phyloP scores from a whole-genome alignment of 2,113 vertebrate genomes.

The Callocephalon fimbriatum region DNA sequence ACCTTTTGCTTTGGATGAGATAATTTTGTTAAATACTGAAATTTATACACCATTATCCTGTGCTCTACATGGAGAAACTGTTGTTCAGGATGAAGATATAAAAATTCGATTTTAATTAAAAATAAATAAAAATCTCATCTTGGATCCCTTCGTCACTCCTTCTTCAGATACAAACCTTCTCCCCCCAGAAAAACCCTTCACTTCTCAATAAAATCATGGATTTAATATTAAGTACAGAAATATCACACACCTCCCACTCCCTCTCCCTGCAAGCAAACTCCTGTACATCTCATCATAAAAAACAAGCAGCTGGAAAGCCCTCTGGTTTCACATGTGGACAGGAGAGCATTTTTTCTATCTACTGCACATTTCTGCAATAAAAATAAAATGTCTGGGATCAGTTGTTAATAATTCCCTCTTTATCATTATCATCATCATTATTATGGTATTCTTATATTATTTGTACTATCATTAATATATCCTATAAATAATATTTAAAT shows the following conservation, averaged over 20 bases:
- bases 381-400: background rate
- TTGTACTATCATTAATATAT: background rate
- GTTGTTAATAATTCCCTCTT: background rate
- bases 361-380: background rate
- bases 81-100: background rate
- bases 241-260: background rate
- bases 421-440: no score
- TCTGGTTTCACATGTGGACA: background rate
- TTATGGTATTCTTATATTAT: background rate
- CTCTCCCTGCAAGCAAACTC: background rate
- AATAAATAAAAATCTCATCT: background rate
- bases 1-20: background rate
- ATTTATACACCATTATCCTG: background rate
- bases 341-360: background rate
- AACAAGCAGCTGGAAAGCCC: background rate
- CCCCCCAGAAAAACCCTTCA: background rate
- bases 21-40: background rate
- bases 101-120: background rate
- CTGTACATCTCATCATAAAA: background rate
- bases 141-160: background rate
- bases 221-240: background rate
- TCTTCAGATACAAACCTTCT: background rate
- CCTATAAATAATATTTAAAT: background rate
- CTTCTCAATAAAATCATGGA: background rate
- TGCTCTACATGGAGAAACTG: background rate